phyloP scores from a whole-genome alignment of 2,888 invertebrate genomes.

The Papilio gigon region DNA sequence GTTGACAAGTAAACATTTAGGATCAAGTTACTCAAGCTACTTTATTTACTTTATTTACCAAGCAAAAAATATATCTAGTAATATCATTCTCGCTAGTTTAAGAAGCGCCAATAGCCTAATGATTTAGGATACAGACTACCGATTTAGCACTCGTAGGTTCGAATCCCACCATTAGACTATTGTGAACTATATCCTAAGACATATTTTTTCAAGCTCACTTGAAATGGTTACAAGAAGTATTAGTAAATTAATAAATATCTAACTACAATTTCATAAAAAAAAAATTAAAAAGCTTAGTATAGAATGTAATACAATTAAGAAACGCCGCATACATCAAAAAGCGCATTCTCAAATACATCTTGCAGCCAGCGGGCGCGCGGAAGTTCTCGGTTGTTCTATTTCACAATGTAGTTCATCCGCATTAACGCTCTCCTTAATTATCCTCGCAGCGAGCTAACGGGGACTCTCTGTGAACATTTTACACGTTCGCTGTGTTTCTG shows the following conservation, averaged over 20 bases:
- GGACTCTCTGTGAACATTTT: conserved; percentile 17
- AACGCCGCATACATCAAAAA: neutral
- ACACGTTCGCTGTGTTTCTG: conserved; percentile 6
- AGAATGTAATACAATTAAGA: neutral
- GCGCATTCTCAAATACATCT: neutral
- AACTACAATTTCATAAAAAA: no score
- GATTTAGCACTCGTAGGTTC: no score
- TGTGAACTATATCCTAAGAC: no score
- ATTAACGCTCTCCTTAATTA: conserved; percentile 29
- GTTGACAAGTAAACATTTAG: conserved; percentile 6
- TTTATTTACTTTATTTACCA: neutral
- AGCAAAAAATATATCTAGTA: no score
- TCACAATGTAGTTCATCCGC: conserved; percentile 28
- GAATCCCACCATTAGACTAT: no score
- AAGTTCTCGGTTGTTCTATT: conserved; percentile 21
- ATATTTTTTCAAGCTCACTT: no score
- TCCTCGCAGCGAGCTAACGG: conserved; percentile 5
- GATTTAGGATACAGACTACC: no score
- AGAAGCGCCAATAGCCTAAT: no score
- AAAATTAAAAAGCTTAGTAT: no score
- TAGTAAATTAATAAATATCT: no score
- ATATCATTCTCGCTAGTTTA: no score
- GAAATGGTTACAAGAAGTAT: no score
- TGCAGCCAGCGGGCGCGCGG: neutral
- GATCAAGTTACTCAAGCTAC: neutral